phyloP scores from a whole-genome alignment of 1,140 invertebrate genomes.

The Paraescarpia echinospica region DNA sequence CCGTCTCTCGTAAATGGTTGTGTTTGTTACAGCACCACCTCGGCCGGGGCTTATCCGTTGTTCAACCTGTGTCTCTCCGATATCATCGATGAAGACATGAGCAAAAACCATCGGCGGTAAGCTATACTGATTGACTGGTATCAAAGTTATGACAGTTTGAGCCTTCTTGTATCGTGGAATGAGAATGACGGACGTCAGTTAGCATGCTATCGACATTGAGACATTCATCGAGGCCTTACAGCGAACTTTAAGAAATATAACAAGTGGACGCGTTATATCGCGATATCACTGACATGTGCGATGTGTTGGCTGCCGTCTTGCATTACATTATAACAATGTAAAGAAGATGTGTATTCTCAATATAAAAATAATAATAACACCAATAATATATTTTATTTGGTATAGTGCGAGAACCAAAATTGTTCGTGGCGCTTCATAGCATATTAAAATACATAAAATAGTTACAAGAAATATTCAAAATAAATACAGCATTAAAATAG shows the following conservation, averaged over 20 bases:
- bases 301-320: too few species aligned
- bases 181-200: background rate
- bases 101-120: slow-evolving; percentile 41
- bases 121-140: background rate
- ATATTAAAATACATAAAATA: too few species aligned
- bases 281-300: too few species aligned
- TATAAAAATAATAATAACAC: too few species aligned
- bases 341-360: too few species aligned
- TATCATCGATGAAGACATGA: slow-evolving; percentile 49
- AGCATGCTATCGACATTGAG: background rate
- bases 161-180: background rate
- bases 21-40: background rate
- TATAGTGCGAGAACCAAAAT: too few species aligned
- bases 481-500: too few species aligned
- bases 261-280: background rate
- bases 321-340: background rate
- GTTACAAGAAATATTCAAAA: too few species aligned
- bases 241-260: background rate
- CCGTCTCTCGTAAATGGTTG: background rate
- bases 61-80: slow-evolving; percentile 54
- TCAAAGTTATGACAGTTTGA: too few species aligned
- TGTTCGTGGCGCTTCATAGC: too few species aligned
- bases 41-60: slow-evolving; percentile 36
- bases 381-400: too few species aligned
- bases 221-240: background rate